A percentile compares a stretch with the other conserved stretches of the same genome.
Evolutionary conservation across 53 echinoderm and acorn worm genomes (phyloP).

Genomic region (Zoroaster sp.): DNA sequence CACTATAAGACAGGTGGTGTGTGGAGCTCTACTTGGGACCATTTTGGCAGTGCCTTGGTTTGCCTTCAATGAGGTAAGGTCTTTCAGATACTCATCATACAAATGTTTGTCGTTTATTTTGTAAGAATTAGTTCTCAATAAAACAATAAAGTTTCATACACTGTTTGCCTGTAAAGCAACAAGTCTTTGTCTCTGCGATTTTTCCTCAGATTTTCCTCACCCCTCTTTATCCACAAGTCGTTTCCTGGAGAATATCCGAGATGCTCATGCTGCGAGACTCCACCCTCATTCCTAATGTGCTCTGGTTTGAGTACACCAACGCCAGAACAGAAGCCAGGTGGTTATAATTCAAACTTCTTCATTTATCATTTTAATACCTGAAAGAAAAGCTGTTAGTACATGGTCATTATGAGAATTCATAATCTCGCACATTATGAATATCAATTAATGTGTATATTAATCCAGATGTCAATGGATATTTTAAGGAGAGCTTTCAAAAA

Average conservation of each 20-base stretch:
- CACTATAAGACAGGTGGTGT: conserved; percentile 82
- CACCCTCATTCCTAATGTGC: conserved; percentile 92
- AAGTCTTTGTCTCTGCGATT: not conserved
- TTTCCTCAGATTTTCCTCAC: conserved; percentile 76
- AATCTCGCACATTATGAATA: too few species aligned
- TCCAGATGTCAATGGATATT: too few species aligned
- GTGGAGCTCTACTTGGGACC: conserved; percentile 87
- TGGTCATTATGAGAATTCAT: too few species aligned
- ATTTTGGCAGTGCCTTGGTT: conserved; percentile 99
- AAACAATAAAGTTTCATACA: not conserved
- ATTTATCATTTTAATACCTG: too few species aligned
- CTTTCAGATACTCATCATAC: not conserved
- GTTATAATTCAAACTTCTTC: too few species aligned
- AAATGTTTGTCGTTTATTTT: not conserved
- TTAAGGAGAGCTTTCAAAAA: too few species aligned
- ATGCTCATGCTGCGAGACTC: conserved; percentile 89
- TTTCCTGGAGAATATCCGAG: conserved; percentile 88
- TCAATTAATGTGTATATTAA: too few species aligned
- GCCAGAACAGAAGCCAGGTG: conserved; percentile 95
- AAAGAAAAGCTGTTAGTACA: too few species aligned
- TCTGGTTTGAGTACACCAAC: conserved; percentile 98
- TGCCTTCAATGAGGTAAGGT: conserved; percentile 87
- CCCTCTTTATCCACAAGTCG: conserved; percentile 84
- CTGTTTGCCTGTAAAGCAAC: too few species aligned
- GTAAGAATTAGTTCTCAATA: not conserved